Base-by-base conservation (phyloP, 2,113 vertebrate species). In the Sander vitreus region DNA sequence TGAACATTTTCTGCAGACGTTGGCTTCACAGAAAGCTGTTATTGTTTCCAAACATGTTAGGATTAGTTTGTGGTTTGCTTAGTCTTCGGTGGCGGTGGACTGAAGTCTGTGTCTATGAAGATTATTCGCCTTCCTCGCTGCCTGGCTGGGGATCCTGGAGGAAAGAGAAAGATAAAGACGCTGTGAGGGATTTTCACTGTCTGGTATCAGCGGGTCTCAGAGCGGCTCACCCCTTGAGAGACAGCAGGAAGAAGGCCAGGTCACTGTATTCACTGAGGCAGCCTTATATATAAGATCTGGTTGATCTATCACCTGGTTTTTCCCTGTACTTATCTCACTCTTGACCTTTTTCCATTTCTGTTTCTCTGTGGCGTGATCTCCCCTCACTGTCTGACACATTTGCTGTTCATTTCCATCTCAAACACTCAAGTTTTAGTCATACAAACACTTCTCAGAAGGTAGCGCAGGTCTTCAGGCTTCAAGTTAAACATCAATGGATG, bases 101-200 rank as follows among this genome's bases (percentile, higher is more conserved):
- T 30, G 3, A 43, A 67, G 80, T 84, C 85, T 85, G 80, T 76
- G 76, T 80, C 66, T 70, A n/a, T 83, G 83, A 80, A 81, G 90
- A 88, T 85, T 43, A 79, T 82, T 8, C 25, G 71, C 67, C 60
- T 57, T 63, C 73, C 33, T 67, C 81, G 78, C 39, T 4, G 47
- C 33, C 64, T 54, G 77, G 72, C 62, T 54, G 23, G 43, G 53
- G 45, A 19, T 73, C 79, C 90, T 93, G 76, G 5, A 82, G 64
- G 39, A 25, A 33, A 33, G 33, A 33, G 6, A 65, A 50, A 74
- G 76, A 90, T 73, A 78, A 78, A 78, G 53, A 67, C 64, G 43
- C 36, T 6, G 67, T 87, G 73, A 87, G 77, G 45, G 60, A 62
- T 81, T 82, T 80, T 76, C 4, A 39, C 48, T 33, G 6, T 81